Conservation (phyloP, 2,113 vertebrate genomes). For the Dicaeum eximium region DNA sequence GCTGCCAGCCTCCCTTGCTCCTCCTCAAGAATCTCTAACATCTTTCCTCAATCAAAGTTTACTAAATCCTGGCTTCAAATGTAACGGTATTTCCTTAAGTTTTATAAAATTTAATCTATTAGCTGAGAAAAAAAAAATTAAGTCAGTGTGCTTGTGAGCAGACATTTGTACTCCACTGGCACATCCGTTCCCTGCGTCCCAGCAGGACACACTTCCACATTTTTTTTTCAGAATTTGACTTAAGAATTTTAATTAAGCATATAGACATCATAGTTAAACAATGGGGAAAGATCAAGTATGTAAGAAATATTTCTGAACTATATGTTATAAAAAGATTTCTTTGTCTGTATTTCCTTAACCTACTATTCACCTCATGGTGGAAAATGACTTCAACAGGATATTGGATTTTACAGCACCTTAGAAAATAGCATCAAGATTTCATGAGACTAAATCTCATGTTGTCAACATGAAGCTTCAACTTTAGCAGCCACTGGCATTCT, state of each 20-base stretch:
- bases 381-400: not conserved
- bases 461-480: not conserved
- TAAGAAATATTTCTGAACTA: not conserved
- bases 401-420: not conserved
- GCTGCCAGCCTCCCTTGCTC: not conserved
- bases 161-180: not conserved
- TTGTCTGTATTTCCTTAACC: not conserved
- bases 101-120: not conserved
- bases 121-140: not conserved
- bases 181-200: accelerated
- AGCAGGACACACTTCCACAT: not conserved
- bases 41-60: not conserved
- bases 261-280: not conserved
- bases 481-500: not conserved
- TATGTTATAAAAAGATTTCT: not conserved
- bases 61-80: not conserved
- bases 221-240: not conserved
- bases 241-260: not conserved
- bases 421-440: not conserved
- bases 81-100: not conserved
- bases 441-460: not conserved
- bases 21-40: not conserved
- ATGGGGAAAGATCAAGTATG: not conserved
- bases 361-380: not conserved
- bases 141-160: not conserved